Evolutionary conservation across 2,113 vertebrate species (phyloP), one percentile per base, ranked within the genome.

Genomic region (Gymnocephalus cernua): DNA sequence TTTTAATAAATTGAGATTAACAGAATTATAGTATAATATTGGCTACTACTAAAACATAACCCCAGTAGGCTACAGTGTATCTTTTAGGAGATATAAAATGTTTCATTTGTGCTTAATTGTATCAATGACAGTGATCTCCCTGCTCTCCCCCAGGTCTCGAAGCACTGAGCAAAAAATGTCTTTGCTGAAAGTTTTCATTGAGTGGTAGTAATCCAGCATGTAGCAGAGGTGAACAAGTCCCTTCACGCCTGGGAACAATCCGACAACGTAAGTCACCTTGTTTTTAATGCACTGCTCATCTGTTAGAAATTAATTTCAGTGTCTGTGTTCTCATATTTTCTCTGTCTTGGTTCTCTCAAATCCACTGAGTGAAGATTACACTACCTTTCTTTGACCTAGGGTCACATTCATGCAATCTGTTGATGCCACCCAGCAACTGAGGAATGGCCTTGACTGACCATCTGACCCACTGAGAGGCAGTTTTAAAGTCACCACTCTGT

Each of bases 401-500:
- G 89, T 93, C 88, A 89, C 64, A 92, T 87, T 93, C 89, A 79
- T 89, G 63, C 93, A 93, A 89, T 93, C 91, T 94, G 93, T 84
- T 73, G 85, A 82, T 88, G 85, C 93, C 91, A 91, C 91, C 91
- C 88, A 88, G 79, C 83, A 88, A 85, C 72, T 4, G 61, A 65
- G 50, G 45, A 71, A 45, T 35, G 79, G 86, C 79, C 80, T 88
- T 89, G 88, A 85, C 77, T 80, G 80, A 79, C 50, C 79, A 70
- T 66, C 79, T 86, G 81, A 82, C 61, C 21, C 23, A 12, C 48
- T 44, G 45, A 64, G 51, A 74, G 77, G 51, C 72, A 13, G 45
- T 35, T 48, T 71, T 67, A 57, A 74, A 77, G 67, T 65, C 78
- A 15, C 58, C 35, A 5, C 77, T 73, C 53, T 21, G 35, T 29